Conservation (phyloP, 92 coral and sea anemone genomes). For the Plumapathes pennacea region DNA sequence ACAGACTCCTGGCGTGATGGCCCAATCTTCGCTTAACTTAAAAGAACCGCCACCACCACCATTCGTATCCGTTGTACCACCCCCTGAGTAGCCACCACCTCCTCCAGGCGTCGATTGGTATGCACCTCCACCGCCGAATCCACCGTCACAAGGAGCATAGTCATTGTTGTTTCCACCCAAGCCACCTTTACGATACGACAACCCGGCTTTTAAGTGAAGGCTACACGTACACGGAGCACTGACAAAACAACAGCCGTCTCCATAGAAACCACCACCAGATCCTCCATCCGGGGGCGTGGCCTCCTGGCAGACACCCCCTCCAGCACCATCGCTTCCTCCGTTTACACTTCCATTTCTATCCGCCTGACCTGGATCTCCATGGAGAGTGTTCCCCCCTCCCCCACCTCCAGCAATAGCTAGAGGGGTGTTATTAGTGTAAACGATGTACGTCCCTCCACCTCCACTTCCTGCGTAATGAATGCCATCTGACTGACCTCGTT, state of each 20-base stretch:
- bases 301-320: slow-evolving; percentile 36
- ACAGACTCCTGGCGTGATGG: slow-evolving; percentile 12
- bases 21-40: neutral
- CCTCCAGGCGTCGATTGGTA: slow-evolving; percentile 41
- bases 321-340: slow-evolving; percentile 33
- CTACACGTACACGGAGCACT: neutral
- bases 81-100: slow-evolving; percentile 69
- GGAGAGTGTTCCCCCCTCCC: slow-evolving; percentile 58
- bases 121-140: slow-evolving; percentile 71
- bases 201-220: too few relatives aligned
- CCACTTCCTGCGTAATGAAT: slow-evolving; percentile 24
- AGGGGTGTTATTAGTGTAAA: neutral
- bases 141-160: slow-evolving; percentile 23
- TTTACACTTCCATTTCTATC: slow-evolving; percentile 10
- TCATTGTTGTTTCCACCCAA: slow-evolving; percentile 15
- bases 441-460: slow-evolving; percentile 63
- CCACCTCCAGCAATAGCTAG: slow-evolving; percentile 43
- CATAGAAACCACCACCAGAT: slow-evolving; percentile 49
- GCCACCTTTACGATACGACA: slow-evolving; percentile 14
- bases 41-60: slow-evolving; percentile 32
- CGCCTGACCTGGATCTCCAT: slow-evolving; percentile 17
- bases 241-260: slow-evolving; percentile 16
- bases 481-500: slow-evolving; percentile 21
- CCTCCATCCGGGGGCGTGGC: too few relatives aligned
- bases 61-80: slow-evolving; percentile 7